These are phyloP conservation scores for Hipparchia semele DNA, from an alignment of 2,888 invertebrate species.

Conservation along the genomic window DNA sequence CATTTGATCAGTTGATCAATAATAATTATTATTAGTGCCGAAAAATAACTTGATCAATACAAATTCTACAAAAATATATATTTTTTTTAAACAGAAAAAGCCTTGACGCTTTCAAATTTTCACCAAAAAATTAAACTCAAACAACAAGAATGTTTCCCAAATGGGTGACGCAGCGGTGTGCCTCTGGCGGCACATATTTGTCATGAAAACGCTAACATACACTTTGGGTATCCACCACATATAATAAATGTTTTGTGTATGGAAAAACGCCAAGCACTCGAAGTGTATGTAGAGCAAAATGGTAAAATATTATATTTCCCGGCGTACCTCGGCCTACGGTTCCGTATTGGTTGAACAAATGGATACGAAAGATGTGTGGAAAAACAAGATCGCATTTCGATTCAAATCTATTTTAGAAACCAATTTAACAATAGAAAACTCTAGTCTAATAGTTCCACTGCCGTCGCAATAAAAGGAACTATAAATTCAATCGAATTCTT, in stretches of 20 bases:
- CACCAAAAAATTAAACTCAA: slow-evolving; percentile 21
- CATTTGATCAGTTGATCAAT: too few relatives aligned
- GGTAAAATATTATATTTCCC: background rate
- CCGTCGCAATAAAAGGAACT: slow-evolving; percentile 59
- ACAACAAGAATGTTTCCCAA: slow-evolving; percentile 19
- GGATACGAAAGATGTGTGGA: slow-evolving; percentile 26
- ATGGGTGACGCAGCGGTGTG: slow-evolving; percentile 20
- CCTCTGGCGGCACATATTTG: background rate
- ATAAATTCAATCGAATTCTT: slow-evolving; percentile 67
- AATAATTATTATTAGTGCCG: too few relatives aligned
- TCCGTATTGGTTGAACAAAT: slow-evolving; percentile 14
- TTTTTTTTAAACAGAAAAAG: too few relatives aligned
- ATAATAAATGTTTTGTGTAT: background rate
- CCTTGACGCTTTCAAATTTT: background rate
- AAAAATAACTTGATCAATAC: too few relatives aligned
- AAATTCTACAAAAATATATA: too few relatives aligned
- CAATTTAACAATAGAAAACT: slow-evolving; percentile 42
- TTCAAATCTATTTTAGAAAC: slow-evolving; percentile 40
- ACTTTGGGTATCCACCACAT: slow-evolving; percentile 8
- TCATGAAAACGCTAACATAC: slow-evolving; percentile 15
- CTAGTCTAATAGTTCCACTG: slow-evolving; percentile 42
- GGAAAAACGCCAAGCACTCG: background rate
- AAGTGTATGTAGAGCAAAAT: background rate
- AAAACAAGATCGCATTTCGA: slow-evolving; percentile 37
- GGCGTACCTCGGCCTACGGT: background rate